Conservation (phyloP, 2,888 invertebrate species). For the Hoplodrina blanda region DNA sequence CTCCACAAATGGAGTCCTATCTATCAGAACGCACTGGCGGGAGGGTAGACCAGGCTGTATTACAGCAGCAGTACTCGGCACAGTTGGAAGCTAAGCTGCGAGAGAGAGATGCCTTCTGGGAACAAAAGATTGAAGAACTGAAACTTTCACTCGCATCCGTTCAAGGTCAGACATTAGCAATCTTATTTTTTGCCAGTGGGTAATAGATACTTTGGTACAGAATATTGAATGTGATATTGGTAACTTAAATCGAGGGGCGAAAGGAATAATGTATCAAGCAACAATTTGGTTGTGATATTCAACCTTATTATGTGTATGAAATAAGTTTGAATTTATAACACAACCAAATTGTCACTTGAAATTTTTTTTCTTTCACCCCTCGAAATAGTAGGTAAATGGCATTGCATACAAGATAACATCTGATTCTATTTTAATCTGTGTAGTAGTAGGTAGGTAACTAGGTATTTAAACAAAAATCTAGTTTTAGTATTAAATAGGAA, state of each 20-base stretch:
- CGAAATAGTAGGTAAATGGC: too few species aligned
- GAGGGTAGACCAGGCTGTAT: conserved; percentile 78
- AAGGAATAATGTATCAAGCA: too few species aligned
- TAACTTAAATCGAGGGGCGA: background rate
- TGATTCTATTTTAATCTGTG: too few species aligned
- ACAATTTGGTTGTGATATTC: too few species aligned
- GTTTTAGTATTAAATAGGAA: too few species aligned
- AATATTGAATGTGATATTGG: background rate
- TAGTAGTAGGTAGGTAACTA: too few species aligned
- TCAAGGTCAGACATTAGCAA: conserved; percentile 90
- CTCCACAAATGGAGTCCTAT: conserved; percentile 87
- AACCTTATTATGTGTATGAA: too few species aligned
- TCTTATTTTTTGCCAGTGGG: conserved; percentile 16
- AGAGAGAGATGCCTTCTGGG: conserved; percentile 91
- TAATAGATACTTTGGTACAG: conserved; percentile 1
- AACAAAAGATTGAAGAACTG: conserved; percentile 91
- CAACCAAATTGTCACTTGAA: too few species aligned
- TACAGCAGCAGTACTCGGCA: conserved; percentile 91
- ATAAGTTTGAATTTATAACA: too few species aligned
- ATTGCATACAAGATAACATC: too few species aligned
- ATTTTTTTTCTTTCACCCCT: too few species aligned
- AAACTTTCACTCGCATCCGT: conserved; percentile 90
- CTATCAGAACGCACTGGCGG: conserved; percentile 85
- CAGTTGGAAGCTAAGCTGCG: conserved; percentile 92
- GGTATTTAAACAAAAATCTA: too few species aligned